Conservation (phyloP, 2,797 vertebrate genomes). For the Helostoma temminkii region DNA sequence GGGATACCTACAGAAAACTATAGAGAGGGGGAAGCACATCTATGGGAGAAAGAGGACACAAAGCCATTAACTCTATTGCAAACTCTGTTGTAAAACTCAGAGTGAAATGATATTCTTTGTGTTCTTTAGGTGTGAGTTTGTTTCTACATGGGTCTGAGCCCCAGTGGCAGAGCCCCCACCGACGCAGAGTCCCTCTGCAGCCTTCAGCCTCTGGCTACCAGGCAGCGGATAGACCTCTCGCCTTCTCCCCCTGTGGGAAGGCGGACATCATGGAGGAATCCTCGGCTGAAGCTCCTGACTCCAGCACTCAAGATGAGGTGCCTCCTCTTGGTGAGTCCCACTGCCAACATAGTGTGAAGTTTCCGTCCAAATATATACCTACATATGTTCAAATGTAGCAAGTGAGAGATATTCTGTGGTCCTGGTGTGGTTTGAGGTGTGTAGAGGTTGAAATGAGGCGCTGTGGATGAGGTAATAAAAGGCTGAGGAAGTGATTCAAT, state of each 20-base stretch:
- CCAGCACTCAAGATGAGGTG: constrained; percentile 81
- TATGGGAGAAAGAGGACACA: too few species aligned
- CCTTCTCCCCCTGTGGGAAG: constrained; percentile 79
- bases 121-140: constrained; percentile 88
- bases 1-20: too few species aligned
- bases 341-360: not conserved
- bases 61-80: too few species aligned
- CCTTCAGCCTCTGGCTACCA: constrained; percentile 78
- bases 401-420: too few species aligned
- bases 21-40: too few species aligned
- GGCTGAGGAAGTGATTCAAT: too few species aligned
- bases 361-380: too few species aligned
- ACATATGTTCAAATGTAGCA: too few species aligned
- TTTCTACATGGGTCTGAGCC: constrained; percentile 96
- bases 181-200: constrained; percentile 83
- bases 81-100: not conserved
- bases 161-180: constrained; percentile 82
- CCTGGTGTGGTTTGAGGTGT: too few species aligned
- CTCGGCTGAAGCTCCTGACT: constrained; percentile 83
- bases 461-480: too few species aligned
- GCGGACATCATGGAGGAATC: constrained; percentile 90
- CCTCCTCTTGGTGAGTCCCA: constrained; percentile 86
- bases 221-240: constrained; percentile 82
- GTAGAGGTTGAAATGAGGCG: too few species aligned
- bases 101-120: constrained; percentile 15